These are phyloP conservation scores for Scelioninae gen. 1 DNA, from an alignment of 2,888 invertebrate genomes.

Conservation along the genomic window DNA sequence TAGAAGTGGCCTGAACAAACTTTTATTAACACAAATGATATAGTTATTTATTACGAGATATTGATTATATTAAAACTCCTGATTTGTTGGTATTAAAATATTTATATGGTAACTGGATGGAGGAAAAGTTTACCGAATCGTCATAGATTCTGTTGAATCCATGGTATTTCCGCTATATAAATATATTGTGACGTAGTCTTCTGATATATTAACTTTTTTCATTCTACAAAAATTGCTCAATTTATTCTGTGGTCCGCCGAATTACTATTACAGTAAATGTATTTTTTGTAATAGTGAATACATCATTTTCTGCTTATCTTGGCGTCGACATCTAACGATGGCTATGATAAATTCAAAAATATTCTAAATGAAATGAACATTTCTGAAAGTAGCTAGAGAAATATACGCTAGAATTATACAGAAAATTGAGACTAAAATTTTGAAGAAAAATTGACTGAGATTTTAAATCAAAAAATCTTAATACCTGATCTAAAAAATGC, in stretches of 20 bases:
- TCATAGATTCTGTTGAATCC: constrained; percentile 7
- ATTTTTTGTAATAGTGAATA: too few species aligned
- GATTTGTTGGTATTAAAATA: constrained; percentile 64
- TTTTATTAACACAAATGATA: constrained; percentile 54
- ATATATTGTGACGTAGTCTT: constrained; percentile 6
- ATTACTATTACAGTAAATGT: too few species aligned
- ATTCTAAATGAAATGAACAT: not conserved
- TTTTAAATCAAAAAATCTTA: too few species aligned
- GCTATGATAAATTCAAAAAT: too few species aligned
- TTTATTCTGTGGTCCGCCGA: too few species aligned
- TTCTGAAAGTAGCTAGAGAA: too few species aligned
- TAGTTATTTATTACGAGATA: constrained; percentile 52
- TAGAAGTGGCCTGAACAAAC: constrained; percentile 64
- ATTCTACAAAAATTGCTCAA: not conserved
- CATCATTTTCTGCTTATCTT: too few species aligned
- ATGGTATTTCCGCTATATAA: not conserved
- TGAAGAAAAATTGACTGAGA: too few species aligned
- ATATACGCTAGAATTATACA: too few species aligned
- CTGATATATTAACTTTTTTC: not conserved
- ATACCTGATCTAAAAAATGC: too few species aligned
- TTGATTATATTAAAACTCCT: constrained; percentile 44
- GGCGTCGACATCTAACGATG: too few species aligned
- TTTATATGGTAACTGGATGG: constrained; percentile 38
- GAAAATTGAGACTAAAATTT: too few species aligned
- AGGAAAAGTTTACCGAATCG: constrained; percentile 37